Conservation (phyloP, 2,888 invertebrate genomes). For the Acrobasis repandana region DNA sequence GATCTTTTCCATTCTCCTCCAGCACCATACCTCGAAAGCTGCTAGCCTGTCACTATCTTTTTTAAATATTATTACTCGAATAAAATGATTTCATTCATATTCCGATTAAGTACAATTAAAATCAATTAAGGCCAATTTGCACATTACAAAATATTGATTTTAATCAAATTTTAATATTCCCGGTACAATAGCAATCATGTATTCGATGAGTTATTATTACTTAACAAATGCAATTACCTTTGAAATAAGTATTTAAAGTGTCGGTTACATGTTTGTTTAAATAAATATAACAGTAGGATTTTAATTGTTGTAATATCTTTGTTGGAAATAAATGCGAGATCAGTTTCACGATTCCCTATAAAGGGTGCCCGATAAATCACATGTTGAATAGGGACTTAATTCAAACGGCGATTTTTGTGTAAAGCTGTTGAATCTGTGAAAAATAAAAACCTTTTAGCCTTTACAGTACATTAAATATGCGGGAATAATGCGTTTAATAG, state of each 20-base stretch:
- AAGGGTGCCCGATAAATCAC: slow-evolving; percentile 51
- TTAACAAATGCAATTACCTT: too few relatives aligned
- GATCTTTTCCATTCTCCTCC: too few relatives aligned
- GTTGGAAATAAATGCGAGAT: not conserved
- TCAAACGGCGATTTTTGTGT: slow-evolving; percentile 65
- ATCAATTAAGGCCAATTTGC: not conserved
- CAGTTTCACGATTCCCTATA: not conserved
- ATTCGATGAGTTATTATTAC: not conserved
- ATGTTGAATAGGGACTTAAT: slow-evolving; percentile 67
- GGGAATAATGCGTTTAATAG: slow-evolving; percentile 81
- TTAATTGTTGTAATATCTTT: not conserved
- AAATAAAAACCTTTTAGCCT: slow-evolving; percentile 73
- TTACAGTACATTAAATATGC: slow-evolving; percentile 81
- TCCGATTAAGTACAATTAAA: not conserved
- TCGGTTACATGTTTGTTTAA: too few relatives aligned
- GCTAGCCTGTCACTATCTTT: too few relatives aligned
- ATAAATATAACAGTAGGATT: not conserved
- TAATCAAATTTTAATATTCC: not conserved
- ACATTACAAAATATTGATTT: not conserved
- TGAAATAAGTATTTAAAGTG: too few relatives aligned
- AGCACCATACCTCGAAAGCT: too few relatives aligned
- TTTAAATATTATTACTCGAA: too few relatives aligned
- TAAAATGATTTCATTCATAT: not conserved
- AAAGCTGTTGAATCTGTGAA: slow-evolving; percentile 73
- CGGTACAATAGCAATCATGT: not conserved